Conservation (phyloP, 2,113 vertebrate genomes). For the Pseudorasbora parva region DNA sequence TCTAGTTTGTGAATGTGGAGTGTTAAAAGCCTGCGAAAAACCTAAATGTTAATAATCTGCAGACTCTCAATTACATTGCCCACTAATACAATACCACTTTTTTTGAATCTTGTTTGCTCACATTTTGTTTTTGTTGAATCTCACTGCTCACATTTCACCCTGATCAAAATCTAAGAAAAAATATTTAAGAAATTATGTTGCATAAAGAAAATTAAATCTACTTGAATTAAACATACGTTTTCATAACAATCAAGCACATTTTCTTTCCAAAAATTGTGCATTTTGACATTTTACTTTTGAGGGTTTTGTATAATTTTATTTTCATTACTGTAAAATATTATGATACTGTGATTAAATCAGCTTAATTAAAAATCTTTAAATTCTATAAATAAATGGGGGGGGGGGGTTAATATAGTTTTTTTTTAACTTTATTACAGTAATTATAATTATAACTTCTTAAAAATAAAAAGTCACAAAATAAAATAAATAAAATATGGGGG, state of each 20-base stretch:
- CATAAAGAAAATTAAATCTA: background rate
- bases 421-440: background rate
- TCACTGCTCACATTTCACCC: background rate
- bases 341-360: background rate
- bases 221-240: background rate
- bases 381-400: background rate
- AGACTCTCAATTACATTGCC: background rate
- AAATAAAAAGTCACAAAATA: background rate
- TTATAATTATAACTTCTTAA: background rate
- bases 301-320: background rate
- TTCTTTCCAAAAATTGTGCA: background rate
- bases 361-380: background rate
- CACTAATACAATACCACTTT: background rate
- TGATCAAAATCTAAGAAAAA: background rate
- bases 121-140: background rate
- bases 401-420: too few relatives aligned
- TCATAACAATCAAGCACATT: background rate
- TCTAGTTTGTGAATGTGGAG: slow-evolving; percentile 1
- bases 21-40: slow-evolving; percentile 30
- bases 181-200: background rate
- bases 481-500: background rate
- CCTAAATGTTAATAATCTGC: background rate
- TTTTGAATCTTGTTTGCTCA: too few relatives aligned
- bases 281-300: background rate
- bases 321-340: background rate